Evolutionary conservation across 1,140 invertebrate genomes (phyloP).

Genomic region (Aphis craccivora): DNA sequence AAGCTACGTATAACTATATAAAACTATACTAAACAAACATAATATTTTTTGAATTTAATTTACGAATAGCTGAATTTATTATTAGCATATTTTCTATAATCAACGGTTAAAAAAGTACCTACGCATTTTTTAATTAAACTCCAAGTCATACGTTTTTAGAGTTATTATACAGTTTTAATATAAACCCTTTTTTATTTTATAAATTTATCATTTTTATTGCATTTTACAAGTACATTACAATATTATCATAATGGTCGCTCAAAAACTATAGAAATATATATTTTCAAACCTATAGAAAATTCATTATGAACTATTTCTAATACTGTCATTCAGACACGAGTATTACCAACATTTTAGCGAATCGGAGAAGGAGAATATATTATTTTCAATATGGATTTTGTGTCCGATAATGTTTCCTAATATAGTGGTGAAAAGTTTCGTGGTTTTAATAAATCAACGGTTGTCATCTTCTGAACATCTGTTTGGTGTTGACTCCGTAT

Average conservation of each 20-base stretch:
- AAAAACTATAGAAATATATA: background rate
- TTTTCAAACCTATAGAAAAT: background rate
- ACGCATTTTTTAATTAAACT: background rate
- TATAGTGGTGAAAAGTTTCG: background rate
- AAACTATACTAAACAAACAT: background rate
- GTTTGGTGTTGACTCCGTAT: background rate
- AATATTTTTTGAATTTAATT: background rate
- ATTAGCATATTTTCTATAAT: constrained; percentile 15
- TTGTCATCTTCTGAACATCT: constrained; percentile 31
- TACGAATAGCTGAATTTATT: background rate
- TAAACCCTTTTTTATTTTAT: background rate
- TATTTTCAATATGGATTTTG: background rate
- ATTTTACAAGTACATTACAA: background rate
- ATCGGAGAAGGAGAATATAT: background rate
- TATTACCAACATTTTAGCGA: background rate
- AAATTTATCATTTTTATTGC: background rate
- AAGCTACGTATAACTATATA: background rate
- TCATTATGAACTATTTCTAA: background rate
- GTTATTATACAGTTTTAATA: background rate
- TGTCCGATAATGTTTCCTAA: background rate
- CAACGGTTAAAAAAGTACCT: background rate
- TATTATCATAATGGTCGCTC: background rate
- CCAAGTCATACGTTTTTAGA: background rate
- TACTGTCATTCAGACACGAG: background rate
- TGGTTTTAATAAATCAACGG: constrained; percentile 34